Evolutionary conservation across 92 coral and sea anemone species (phyloP), one percentile per base, ranked within the genome.

Genomic region (Actinostola sp.): DNA sequence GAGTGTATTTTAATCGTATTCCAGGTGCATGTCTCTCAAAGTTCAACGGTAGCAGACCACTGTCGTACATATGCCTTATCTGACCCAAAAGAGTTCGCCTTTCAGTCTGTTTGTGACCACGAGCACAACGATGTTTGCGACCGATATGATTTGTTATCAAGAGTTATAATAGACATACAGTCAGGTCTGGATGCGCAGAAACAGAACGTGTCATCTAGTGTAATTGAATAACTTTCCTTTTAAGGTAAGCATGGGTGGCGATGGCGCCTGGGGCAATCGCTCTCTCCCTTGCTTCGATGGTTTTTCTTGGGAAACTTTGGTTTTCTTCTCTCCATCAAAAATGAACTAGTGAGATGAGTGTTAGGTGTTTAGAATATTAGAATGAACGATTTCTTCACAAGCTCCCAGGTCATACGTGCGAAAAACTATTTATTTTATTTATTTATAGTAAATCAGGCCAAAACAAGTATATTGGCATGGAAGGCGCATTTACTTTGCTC

Each of bases 41-140:
- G 63, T 49, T 84, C 89, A 34, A 78, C 75, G 21, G 85, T 78
- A 41, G 81, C 89, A 50, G 85, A 84, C 73, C 81, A 77, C 76
- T 84, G 89, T 53, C 71, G 89, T 71, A 49, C 80, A 56, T 84
- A 63, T 52, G 75, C 89, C 58, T 59, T 84, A 50, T 78, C 75
- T 72, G 84, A 84, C 59, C 85, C 85, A 38, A 71, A 84, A 67
- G 89, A 78, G 45, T 42, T 73, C 52, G 79, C 67, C 50, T 84
- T 71, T 56, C 85, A 79, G 75, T 57, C 74, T 55, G 67, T 32
- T 54, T 84, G 89, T 50, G 89, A 72, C 35, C 89, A 84, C 50
- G 77, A 71, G 43, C 89, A 84, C 73, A 48, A 71, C 58, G 70
- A 72, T 34, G 63, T 60, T 14, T 75, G 87, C 64, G 82, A 66